Base-by-base conservation (phyloP, 2,113 vertebrate species). In the Pandion haliaetus region DNA sequence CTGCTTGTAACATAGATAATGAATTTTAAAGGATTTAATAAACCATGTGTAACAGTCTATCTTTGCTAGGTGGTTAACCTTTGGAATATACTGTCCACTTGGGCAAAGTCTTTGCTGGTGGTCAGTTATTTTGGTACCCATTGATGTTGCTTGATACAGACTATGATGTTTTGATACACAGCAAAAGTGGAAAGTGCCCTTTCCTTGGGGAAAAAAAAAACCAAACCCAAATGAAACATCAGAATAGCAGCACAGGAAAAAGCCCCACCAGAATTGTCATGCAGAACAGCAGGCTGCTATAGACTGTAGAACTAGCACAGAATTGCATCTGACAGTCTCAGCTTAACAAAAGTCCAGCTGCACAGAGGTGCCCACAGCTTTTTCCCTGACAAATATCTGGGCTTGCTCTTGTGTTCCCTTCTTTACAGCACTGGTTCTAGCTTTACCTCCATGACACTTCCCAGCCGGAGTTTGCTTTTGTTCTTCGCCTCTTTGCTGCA, bases 331-430 rank as follows among this genome's bases (percentile, higher is more conserved):
- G 72, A 70, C 49, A 72, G 67, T n/a, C 45, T 93, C 31, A 0
- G 5, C 50, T 69, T 77, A 66, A 81, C 54, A 62, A 18, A 86
- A 86, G 80, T 95, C 86, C 93, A 95, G 77, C 95, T 96, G 88
- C 86, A 55, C 63, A 42, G 86, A 81, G 59, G 31, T 89, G 76
- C 55, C 76, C 95, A 77, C 38, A 91, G 93, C 76, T 61, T 81
- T 80, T 81, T 54, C 18, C 55, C 62, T 81, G 67, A 63, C 24
- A 84, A 38, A 71, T 40, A n/a, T 59, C 76, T 90, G 71, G 67
- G 50, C 40, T 77, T 92, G 86, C 76, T 93, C 61, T 55, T 88
- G 69, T 81, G 10, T 67, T 84, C 61, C 44, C 28, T 73, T 72
- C 87, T 44, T 63, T 42, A 34, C 17, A 67, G 52, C 9, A 2